Evolutionary conservation across 2,888 invertebrate species (phyloP).

Genomic region (Aporophyla lueneburgensis): DNA sequence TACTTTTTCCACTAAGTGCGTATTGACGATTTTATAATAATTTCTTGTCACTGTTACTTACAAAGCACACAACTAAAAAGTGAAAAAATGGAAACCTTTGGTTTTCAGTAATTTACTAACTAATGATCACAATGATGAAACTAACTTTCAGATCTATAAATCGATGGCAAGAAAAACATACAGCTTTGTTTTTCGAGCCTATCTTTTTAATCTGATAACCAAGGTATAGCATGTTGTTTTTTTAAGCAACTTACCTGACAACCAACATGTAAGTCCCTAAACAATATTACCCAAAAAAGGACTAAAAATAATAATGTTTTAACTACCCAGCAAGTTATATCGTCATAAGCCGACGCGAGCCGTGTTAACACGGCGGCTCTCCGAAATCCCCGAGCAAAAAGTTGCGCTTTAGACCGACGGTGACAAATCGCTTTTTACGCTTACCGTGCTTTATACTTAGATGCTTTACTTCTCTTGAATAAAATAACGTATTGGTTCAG

Average conservation of each 20-base stretch:
- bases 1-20: too few species aligned
- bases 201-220: not conserved
- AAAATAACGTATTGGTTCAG: constrained; percentile 45
- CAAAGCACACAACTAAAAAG: too few species aligned
- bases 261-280: not conserved
- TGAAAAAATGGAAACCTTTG: too few species aligned
- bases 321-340: constrained; percentile 43
- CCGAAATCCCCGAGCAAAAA: constrained; percentile 59
- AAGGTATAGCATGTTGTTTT: not conserved
- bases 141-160: not conserved
- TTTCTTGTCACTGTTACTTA: too few species aligned
- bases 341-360: constrained; percentile 51
- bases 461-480: constrained; percentile 45
- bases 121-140: not conserved
- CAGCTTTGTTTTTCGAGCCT: too few species aligned
- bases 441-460: constrained; percentile 47
- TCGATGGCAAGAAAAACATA: not conserved
- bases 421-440: constrained; percentile 65
- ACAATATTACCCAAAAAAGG: not conserved
- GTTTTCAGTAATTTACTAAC: too few species aligned
- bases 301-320: constrained; percentile 25
- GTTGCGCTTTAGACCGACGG: constrained; percentile 55
- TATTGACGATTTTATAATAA: too few species aligned
- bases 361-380: constrained; percentile 51
- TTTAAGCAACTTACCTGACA: not conserved